Conservation (phyloP, 53 echinoderm and acorn worm genomes). For the Luidia sarsii region DNA sequence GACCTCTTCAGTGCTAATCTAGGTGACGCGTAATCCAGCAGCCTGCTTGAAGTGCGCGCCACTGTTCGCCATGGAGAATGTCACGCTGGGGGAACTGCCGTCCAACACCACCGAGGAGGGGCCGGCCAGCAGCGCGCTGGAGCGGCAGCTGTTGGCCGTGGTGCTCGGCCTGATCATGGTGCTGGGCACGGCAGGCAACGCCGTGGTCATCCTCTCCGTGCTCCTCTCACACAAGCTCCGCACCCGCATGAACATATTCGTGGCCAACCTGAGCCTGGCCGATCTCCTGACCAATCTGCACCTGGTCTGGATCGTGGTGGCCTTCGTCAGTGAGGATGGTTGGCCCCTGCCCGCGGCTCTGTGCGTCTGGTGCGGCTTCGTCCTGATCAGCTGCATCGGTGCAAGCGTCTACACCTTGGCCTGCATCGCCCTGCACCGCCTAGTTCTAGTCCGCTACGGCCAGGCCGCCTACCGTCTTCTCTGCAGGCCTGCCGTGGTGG, state of each 20-base stretch:
- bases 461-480: constrained; percentile 13
- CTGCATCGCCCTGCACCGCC: constrained; percentile 52
- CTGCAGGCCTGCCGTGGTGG: constrained; percentile 1
- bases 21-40: too few species aligned
- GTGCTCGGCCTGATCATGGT: constrained; percentile 22
- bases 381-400: constrained; percentile 56
- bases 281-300: constrained; percentile 41
- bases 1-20: too few species aligned
- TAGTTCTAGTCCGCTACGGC: constrained; percentile 39
- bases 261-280: constrained; percentile 56
- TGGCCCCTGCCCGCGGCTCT: constrained; percentile 54
- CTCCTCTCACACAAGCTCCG: constrained; percentile 49
- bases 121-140: constrained; percentile 2
- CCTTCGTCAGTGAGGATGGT: constrained; percentile 52
- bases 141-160: constrained; percentile 32
- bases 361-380: constrained; percentile 48
- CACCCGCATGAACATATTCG: constrained; percentile 47
- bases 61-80: constrained; percentile 17
- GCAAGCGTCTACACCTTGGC: constrained; percentile 51
- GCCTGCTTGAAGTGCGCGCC: too few species aligned
- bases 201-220: constrained; percentile 24
- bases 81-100: neutral
- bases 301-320: constrained; percentile 54
- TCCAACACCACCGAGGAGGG: neutral
- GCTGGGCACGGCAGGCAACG: constrained; percentile 35